phyloP scores from a whole-genome alignment of 2,113 vertebrate species.

The Syngnathus typhle region DNA sequence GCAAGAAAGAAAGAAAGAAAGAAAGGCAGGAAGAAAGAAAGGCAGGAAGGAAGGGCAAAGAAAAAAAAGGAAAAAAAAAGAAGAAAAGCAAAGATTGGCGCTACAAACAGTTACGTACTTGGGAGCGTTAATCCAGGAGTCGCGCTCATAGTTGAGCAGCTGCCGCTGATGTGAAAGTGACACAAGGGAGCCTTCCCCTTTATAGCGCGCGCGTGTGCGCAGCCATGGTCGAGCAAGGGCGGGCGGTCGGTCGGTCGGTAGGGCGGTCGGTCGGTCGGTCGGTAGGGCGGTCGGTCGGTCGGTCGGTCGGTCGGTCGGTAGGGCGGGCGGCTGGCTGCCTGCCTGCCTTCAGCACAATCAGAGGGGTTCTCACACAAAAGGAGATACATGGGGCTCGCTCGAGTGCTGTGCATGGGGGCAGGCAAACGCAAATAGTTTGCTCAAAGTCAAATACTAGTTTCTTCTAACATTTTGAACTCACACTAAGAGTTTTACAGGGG shows the following conservation, averaged over 20 bases:
- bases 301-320: fast-evolving
- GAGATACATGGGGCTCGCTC: conserved; percentile 13
- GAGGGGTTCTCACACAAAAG: conserved; percentile 42
- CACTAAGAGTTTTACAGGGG: not conserved
- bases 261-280: too few species aligned
- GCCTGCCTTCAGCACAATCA: conserved; percentile 39
- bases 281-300: too few species aligned
- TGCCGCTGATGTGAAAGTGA: conserved; percentile 40
- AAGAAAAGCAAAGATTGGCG: not conserved
- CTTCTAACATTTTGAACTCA: not conserved
- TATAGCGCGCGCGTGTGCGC: conserved; percentile 52
- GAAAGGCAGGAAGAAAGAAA: too few species aligned
- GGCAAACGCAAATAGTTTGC: conserved; percentile 23
- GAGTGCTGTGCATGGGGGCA: not conserved
- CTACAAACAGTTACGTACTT: conserved; percentile 53
- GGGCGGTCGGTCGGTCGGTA: too few species aligned
- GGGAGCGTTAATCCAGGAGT: conserved; percentile 74
- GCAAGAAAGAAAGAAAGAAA: too few species aligned
- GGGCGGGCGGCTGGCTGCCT: too few species aligned
- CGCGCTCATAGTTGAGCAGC: conserved; percentile 33
- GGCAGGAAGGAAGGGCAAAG: too few species aligned
- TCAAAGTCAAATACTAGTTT: not conserved
- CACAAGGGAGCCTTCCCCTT: conserved; percentile 47
- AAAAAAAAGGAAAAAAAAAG: too few species aligned
- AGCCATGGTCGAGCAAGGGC: too few species aligned